Conservation (phyloP, 2,888 invertebrate species). For the Serripes groenlandicus region DNA sequence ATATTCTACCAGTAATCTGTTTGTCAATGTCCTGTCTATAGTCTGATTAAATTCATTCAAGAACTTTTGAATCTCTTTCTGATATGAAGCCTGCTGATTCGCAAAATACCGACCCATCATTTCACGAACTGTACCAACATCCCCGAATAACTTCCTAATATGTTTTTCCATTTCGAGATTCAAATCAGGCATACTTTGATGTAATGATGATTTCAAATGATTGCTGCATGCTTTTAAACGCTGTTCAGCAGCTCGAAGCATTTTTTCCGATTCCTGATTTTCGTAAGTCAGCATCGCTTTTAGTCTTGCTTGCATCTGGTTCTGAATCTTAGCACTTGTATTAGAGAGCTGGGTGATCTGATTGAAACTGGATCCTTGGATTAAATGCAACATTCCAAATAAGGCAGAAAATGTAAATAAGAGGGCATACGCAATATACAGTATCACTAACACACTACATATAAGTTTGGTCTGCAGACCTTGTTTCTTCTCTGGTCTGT, state of each 20-base stretch:
- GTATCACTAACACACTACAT: conserved; percentile 68
- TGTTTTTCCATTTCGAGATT: conserved; percentile 55
- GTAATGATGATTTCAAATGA: conserved; percentile 70
- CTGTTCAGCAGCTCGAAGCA: conserved; percentile 72
- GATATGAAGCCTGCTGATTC: conserved; percentile 64
- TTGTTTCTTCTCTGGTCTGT: conserved; percentile 41
- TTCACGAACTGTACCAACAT: conserved; percentile 69
- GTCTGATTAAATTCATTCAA: conserved; percentile 75
- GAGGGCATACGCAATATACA: conserved; percentile 79
- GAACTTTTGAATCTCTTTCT: conserved; percentile 73
- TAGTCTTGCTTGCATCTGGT: conserved; percentile 71
- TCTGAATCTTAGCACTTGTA: conserved; percentile 75
- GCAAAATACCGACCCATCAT: conserved; percentile 62
- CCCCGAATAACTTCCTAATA: conserved; percentile 66
- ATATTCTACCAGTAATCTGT: conserved; percentile 73
- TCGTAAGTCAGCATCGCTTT: conserved; percentile 73
- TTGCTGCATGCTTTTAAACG: conserved; percentile 77
- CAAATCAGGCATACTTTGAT: conserved; percentile 61
- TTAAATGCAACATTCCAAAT: conserved; percentile 78
- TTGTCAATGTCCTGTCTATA: conserved; percentile 69
- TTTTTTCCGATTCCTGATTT: conserved; percentile 66
- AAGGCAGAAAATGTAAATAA: conserved; percentile 81
- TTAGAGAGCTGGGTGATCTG: conserved; percentile 72
- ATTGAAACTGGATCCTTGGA: conserved; percentile 71
- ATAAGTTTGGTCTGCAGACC: conserved; percentile 69